Evolutionary conservation across 2,888 invertebrate species (phyloP), one percentile per base, ranked within the genome.

Genomic region (Colletes collaris): DNA sequence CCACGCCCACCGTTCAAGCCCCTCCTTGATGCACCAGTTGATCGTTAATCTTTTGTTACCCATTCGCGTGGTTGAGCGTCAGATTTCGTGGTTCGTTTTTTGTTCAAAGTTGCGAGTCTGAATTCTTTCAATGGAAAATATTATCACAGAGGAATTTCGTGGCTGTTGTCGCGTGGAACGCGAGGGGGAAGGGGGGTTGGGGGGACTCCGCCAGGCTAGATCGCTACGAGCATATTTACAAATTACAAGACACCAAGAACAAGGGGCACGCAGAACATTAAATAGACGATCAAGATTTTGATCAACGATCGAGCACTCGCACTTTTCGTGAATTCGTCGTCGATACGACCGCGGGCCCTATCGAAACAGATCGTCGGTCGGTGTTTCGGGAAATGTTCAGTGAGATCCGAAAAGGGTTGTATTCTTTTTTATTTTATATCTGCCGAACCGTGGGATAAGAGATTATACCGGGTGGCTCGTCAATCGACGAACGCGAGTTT

Each of bases 251-350:
- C 84, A 87, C 73, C 83, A 71, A 87, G 81, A 86, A 86, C 84
- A 76, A 87, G 82, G 87, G 83, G 89, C 83, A 87, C 85, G 86
- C 77, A 83, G 84, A 84, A 87, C 84, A 85, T 82, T 75, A 82
- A 85, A 79, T 73, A 77, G 79, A 80, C 71, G 84, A 86, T 79
- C 66, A 53, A 27, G 44, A 56, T 44, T 16, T 63, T 71, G 87
- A 81, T 85, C 75, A 73, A 80, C 70, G 80, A 84, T 86, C 81
- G 73, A 81, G 83, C 83, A 75, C 81, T 76, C 75, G 84, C 60
- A 60, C 37, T 63, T 74, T 8, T 46, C 44, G 44, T 46, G 40
- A 13, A 35, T 5, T 19, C 7, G 10, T 60, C 37, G 19, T 11
- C 19, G 35, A 27, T 13, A 44, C 10, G 16, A 52, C 27, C 68